Evolutionary conservation across 2,888 invertebrate genomes (phyloP), one percentile per base, ranked within the genome.

Genomic region (Xanthia togata): DNA sequence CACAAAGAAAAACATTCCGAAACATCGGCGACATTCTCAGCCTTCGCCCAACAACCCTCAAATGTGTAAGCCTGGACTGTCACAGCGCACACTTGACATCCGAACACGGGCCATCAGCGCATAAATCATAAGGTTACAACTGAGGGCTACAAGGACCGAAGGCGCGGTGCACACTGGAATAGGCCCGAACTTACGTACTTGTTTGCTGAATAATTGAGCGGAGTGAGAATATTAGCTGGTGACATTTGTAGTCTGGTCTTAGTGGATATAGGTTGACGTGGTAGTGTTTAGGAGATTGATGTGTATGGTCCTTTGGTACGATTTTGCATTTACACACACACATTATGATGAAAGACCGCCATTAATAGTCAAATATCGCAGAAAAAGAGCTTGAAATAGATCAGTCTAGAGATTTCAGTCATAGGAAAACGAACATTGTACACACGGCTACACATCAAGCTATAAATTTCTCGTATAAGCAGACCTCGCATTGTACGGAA

Each of bases 181-280:
- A 78, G 76, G 12, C 81, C 76, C 64, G 72, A 70, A 60, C 69
- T 75, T 62, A 47, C 73, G 70, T 65, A 80, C 77, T 79, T 82
- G 85, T 86, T 73, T 64, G 35, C 57, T 86, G 85, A 88, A 88
- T 88, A 85, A 86, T 89, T 84, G 86, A 88, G 74, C 69, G 68
- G 55, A 68, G 44, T 65, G 70, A 78, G 77, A 82, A 84, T 85
- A 69, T 70, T 70, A 59, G 41, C 44, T 23, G 38, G 44, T 72
- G 73, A 80, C 73, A 73, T 77, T 83, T 70, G 69, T 77, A 77
- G 64, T 76, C 67, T 3, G 50, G 44, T 72, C 44, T 38, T 70
- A 57, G 70, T 59, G 73, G 69, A 85, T 74, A 77, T 81, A 76
- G 77, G 77, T 71, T 62, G 76, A 85, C 26, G 35, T 47, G 38